Conservation (phyloP, 2,888 invertebrate genomes). For the Nomada ruficornis region DNA sequence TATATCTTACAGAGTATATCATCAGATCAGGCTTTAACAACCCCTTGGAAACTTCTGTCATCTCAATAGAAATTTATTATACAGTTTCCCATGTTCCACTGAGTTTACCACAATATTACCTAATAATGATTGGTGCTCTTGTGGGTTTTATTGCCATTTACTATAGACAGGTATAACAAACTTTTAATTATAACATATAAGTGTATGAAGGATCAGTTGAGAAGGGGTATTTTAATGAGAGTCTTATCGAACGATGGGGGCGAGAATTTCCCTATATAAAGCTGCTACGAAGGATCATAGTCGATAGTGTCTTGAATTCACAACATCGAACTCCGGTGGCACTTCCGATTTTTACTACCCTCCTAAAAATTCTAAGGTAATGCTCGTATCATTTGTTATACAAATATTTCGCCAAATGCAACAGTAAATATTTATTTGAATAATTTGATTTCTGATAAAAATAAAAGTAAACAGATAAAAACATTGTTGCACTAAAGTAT, state of each 20-base stretch:
- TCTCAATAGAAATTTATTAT: constrained; percentile 18
- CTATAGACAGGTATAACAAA: constrained; percentile 10
- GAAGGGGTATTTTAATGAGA: constrained; percentile 36
- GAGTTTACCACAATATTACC: constrained; percentile 23
- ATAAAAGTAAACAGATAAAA: too few species aligned
- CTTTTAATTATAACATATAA: constrained; percentile 35
- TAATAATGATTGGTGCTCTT: constrained; percentile 31
- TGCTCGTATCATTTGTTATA: background rate
- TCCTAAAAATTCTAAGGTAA: background rate
- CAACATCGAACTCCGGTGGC: background rate
- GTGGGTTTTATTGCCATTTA: constrained; percentile 3
- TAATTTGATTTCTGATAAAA: too few species aligned
- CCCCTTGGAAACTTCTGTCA: constrained; percentile 13
- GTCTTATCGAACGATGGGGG: constrained; percentile 9
- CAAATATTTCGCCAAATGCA: too few species aligned
- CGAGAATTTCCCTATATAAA: constrained; percentile 51
- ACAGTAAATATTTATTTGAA: too few species aligned
- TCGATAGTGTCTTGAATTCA: constrained; percentile 21
- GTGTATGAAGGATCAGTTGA: background rate
- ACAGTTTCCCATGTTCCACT: background rate
- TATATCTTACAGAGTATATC: background rate
- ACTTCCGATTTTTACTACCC: background rate
- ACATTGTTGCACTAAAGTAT: too few species aligned
- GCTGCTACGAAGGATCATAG: background rate
- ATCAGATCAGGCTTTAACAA: constrained; percentile 13